A percentile compares a stretch with the other conserved stretches of the same genome.
Evolutionary conservation across 2,888 invertebrate genomes (phyloP).

Genomic region (Eilema depressum): DNA sequence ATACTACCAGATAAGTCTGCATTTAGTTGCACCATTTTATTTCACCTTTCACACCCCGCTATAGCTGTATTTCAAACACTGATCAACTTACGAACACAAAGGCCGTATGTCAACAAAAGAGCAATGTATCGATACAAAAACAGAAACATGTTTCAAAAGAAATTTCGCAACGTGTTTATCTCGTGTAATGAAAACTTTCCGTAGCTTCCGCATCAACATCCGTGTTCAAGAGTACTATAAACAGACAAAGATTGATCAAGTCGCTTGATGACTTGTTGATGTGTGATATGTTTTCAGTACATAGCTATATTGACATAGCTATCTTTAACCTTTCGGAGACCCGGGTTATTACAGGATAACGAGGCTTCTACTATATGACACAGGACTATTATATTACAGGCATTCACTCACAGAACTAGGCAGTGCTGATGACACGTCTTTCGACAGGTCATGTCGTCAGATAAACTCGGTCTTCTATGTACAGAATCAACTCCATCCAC

Average conservation of each 20-base stretch:
- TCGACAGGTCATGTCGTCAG: too few species aligned
- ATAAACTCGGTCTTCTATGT: too few species aligned
- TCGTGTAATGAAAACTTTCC: slow-evolving; percentile 17
- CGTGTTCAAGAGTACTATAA: slow-evolving; percentile 5
- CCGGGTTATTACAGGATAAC: too few species aligned
- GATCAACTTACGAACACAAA: neutral
- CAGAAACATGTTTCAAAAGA: slow-evolving; percentile 8
- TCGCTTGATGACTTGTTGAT: neutral
- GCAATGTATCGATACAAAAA: slow-evolving; percentile 4
- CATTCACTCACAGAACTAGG: neutral
- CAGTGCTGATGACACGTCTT: too few species aligned
- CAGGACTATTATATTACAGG: neutral
- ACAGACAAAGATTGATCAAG: slow-evolving; percentile 17
- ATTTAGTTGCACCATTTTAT: neutral
- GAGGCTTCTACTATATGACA: neutral
- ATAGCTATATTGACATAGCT: neutral
- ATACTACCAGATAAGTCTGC: too few species aligned
- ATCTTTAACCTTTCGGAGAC: neutral
- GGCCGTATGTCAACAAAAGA: slow-evolving; percentile 13
- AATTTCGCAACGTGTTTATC: neutral
- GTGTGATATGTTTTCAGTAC: neutral
- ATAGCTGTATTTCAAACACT: neutral
- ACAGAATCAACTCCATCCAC: too few species aligned
- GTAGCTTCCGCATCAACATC: slow-evolving; percentile 12
- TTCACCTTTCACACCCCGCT: neutral